Evolutionary conservation across 2,888 invertebrate species (phyloP), one percentile per base, ranked within the genome.

Genomic region (Cosmia pyralina): DNA sequence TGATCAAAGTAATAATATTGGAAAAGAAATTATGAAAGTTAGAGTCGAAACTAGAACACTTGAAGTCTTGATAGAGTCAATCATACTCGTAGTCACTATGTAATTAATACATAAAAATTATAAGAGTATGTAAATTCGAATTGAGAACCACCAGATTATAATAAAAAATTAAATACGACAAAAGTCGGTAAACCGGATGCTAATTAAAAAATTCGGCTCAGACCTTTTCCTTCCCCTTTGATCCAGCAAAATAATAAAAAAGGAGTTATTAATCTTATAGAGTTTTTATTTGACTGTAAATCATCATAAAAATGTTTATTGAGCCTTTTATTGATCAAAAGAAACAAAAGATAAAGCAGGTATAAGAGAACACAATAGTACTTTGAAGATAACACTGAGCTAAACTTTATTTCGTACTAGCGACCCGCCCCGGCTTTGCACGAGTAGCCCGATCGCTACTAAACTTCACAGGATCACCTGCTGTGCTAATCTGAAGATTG

Each of bases 1-100:
- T 80, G 80, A 77, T 66, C 66, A 28, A 15, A 55, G 70, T 63
- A 69, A 67, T 69, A 57, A 60, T 75, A 72, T 72, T 72, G 65
- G 28, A 66, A 62, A 57, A 57, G 1, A 75, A 72, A 79, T 69
- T 60, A 72, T 58, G 48, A 69, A 76, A 82, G 69, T 70, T 55
- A 11, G 15, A 41, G 38, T 11, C 55, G 13, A 64, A 70, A 67
- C 53, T 60, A 46, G 22, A 62, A 58, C 13, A 58, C 59, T 66
- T 34, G 22, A 75, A 60, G n/a, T 8, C 17, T 60, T 38, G 50
- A 68, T 58, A n/a, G 22, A 77, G 70, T 46, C 17, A 44, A 64
- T 64, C 48, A 57, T 59, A 59, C 38, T 44, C 34, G 13, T n/a
- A 55, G 34, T 53, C 17, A 34, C 6, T 63, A 34, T 34, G n/a